Base-by-base conservation (phyloP, 2,113 vertebrate genomes). In the Protomyctophum bolini region DNA sequence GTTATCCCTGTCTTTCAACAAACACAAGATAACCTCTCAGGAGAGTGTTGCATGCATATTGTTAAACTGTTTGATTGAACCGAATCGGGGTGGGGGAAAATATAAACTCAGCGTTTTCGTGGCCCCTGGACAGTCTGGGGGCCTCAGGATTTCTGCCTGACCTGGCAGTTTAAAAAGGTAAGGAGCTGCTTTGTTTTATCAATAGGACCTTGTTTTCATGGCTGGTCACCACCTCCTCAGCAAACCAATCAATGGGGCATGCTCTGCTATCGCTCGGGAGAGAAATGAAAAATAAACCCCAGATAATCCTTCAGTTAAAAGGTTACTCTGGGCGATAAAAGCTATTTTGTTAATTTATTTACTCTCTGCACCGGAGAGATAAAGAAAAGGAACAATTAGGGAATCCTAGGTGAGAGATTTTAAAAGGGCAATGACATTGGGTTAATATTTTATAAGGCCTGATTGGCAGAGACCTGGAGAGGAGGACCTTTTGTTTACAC, bases 311-410 rank as follows among this genome's bases (percentile, higher is more conserved):
- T 94, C 95, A 95, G 96, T 98, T 99, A 98, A 98, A 99, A 99
- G 97, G 97, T 98, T 98, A 99, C 96, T 96, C 95, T 89, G 94
- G 94, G 94, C 89, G 96, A 98, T 98, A 98, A 98, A 98, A 98
- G 98, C 96, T 98, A 97, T 98, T 99, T 97, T 98, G 96, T 98
- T 98, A 99, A 98, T 99, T 98, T 98, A 98, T 99, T 99, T 99
- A 98, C 97, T 98, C 95, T 97, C 96, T 98, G 97, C 94, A 94
- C 92, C 87, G 93, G 93, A 91, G 95, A 97, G 97, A 99, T 98
- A 98, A 99, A 97, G 95, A 95, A 94, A 95, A 93, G 91, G 95
- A 97, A 98, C 96, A 98, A 98, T 99, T 98, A 98, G 95, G 95
- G 94, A 97, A 96, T 98, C 97, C 94, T 94, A 94, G 91, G 95